Conservation (phyloP, 2,113 vertebrate genomes). For the Monarcha castaneiventris region DNA sequence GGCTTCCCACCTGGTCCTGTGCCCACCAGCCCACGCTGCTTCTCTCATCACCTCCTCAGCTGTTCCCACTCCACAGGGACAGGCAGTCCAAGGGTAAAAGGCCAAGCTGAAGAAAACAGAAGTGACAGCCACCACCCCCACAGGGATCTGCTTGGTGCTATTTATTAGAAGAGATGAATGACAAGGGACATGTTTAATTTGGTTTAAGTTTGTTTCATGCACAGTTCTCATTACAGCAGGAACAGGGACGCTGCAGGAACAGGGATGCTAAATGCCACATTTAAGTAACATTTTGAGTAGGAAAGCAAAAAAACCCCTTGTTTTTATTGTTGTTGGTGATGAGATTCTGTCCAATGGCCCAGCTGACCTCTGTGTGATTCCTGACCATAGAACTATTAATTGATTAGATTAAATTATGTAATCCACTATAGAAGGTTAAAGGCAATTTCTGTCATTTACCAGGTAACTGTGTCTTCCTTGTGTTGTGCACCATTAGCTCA, state of each 20-base stretch:
- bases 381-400: neutral
- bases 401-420: neutral
- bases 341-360: neutral
- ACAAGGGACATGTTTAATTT: neutral
- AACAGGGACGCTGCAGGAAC: neutral
- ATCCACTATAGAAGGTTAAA: neutral
- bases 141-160: neutral
- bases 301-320: neutral
- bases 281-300: neutral
- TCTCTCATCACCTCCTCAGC: constrained; percentile 51
- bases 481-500: neutral
- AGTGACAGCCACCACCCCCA: neutral
- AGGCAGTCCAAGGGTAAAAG: neutral
- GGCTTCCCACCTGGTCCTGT: neutral
- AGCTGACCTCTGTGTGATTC: neutral
- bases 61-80: neutral
- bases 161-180: neutral
- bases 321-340: neutral
- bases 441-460: neutral
- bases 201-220: neutral
- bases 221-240: neutral
- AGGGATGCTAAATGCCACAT: neutral
- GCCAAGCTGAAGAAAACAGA: neutral
- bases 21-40: neutral
- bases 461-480: neutral